Evolutionary conservation across 2,113 vertebrate genomes (phyloP).

Genomic region (Burhinus oedicnemus): DNA sequence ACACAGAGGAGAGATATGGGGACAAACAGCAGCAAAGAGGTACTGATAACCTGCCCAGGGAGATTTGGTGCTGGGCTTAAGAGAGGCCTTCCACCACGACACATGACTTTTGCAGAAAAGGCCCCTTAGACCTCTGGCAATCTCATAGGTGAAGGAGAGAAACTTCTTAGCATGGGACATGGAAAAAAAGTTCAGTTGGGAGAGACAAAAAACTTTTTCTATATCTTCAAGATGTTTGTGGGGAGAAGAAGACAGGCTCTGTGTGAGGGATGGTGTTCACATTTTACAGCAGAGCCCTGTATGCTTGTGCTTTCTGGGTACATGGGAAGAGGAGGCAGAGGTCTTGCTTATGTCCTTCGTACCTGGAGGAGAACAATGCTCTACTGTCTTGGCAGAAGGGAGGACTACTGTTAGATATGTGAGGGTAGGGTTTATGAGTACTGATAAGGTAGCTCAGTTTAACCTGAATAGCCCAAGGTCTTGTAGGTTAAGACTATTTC

Average conservation of each 20-base stretch:
- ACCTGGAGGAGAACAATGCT: neutral
- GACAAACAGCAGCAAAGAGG: neutral
- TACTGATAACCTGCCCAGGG: neutral
- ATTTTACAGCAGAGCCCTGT: neutral
- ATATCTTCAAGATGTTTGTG: neutral
- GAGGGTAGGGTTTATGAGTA: slow-evolving; percentile 26
- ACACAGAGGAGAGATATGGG: accelerated
- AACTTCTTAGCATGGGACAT: neutral
- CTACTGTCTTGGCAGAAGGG: neutral
- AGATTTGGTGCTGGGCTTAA: neutral
- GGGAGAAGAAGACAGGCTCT: neutral
- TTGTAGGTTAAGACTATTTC: neutral
- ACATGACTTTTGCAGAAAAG: neutral
- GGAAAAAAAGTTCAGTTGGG: neutral
- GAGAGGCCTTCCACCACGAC: neutral
- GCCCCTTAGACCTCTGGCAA: neutral
- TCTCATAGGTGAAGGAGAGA: neutral
- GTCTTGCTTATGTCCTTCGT: neutral
- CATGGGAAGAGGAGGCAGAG: neutral
- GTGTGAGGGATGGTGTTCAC: neutral
- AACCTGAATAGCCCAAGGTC: neutral
- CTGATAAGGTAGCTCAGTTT: slow-evolving; percentile 31
- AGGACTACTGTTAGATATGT: neutral
- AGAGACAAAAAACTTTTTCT: neutral
- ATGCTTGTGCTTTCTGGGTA: neutral